Evolutionary conservation across 1,140 invertebrate genomes (phyloP), one percentile per base, ranked within the genome.

Genomic region (Platorchestia sp.): DNA sequence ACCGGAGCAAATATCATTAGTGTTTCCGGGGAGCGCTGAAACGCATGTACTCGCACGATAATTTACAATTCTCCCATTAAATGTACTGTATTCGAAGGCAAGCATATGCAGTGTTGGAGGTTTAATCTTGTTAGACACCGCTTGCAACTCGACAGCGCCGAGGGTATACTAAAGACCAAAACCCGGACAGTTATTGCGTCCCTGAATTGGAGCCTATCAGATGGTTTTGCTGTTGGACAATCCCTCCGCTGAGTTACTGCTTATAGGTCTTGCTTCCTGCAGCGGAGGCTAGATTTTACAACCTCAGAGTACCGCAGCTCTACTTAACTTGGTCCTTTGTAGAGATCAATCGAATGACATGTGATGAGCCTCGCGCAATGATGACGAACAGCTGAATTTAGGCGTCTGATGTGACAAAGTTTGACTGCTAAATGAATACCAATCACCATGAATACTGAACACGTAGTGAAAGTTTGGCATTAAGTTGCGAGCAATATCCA

Each of bases 211-310:
- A 47, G 91, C 41, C 91, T 93, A 44, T 93, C 91, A 44, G 91
- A 93, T 93, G 91, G 43, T 47, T 22, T 47, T 47, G 91, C 41
- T 93, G 91, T 47, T 47, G 43, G 45, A 93, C 91, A 93, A 93
- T 93, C 91, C 91, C 91, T 45, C 91, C 91, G 22, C 45, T 42
- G 91, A 93, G 91, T 93, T 93, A 93, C 91, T 93, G 91, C 91
- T 93, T 93, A 93, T 93, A 47, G 91, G 45, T 44, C 45, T 89
- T 89, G 87, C 87, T 89, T 42, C 87, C 41, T 89, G n/a, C 27
- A 89, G 87, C 22, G n/a, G 41, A 27, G 87, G 7, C 87, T 42
- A 16, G 87, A 89, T 89, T 89, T 89, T 89, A 5, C 41, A 42
- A 41, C 10, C 36, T 42, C 87, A 42, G 14, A 42, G 87, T 42